phyloP scores from a whole-genome alignment of 2,113 vertebrate species.

The Pionites leucogaster region DNA sequence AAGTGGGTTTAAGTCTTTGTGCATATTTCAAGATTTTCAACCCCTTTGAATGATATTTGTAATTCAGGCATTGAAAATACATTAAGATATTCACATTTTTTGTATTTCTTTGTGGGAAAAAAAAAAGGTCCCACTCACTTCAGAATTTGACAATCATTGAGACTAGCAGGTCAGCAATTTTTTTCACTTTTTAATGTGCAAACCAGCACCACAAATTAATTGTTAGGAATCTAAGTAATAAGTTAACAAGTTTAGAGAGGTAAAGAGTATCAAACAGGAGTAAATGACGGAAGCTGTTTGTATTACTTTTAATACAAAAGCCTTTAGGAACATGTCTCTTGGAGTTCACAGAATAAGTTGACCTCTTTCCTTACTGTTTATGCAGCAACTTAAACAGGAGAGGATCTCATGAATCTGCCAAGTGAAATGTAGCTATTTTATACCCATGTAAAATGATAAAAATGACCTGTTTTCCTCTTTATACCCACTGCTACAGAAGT shows the following conservation, averaged over 20 bases:
- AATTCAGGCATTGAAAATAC: background rate
- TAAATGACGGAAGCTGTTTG: background rate
- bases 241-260: background rate
- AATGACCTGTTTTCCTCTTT: background rate
- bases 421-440: background rate
- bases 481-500: background rate
- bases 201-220: background rate
- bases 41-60: background rate
- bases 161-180: background rate
- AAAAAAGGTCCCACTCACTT: background rate
- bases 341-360: background rate
- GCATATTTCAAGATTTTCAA: background rate
- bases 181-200: background rate
- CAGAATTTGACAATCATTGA: background rate
- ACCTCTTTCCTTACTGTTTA: background rate
- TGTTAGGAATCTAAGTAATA: background rate
- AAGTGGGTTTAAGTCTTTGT: background rate
- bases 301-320: background rate
- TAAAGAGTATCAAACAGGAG: background rate
- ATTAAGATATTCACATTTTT: background rate
- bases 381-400: background rate
- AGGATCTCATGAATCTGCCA: background rate
- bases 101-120: background rate
- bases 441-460: background rate
- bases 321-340: fast-evolving